Evolutionary conservation across 1,140 invertebrate genomes (phyloP), one percentile per base, ranked within the genome.

Genomic region (Aphelinus atriplicis): DNA sequence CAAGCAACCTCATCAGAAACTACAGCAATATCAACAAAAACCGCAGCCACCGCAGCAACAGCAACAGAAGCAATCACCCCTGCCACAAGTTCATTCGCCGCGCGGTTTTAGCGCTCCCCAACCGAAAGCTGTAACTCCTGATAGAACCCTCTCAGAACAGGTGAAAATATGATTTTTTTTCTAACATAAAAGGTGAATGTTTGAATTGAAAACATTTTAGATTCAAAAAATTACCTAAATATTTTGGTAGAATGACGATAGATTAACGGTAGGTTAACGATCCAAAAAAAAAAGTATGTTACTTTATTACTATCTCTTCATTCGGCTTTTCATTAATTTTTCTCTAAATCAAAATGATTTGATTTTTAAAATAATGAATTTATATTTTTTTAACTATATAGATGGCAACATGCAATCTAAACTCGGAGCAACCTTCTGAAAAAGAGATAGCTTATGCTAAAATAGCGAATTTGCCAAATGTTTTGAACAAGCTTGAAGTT

Each of bases 401-500:
- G 61, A 69, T 69, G 47, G 26, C 45, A 50, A 62, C 68, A 2
- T 71, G 50, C 7, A 68, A 7, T 57, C 9, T 6, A 6, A 4
- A 53, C 4, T 6, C 51, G 51, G 51, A 4, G 9, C 51, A 53
- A 9, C 51, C 51, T 6, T 46, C 75, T 6, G 7, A 53, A 70
- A 62, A 62, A 5, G 57, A 70, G 10, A 69, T 58, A 7, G 60
- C 51, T 6, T 1, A 45, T 10, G 3, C 7, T 55, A 71, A 73
- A 70, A 9, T 60, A 7, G 50, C n/a, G 67, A 64, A 50, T 56
- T 26, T 69, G 2, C 57, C 53, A 26, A 70, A 61, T 45, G 53
- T 69, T 7, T 7, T 69, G 6, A 58, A 71, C 26, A 45, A 3
- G n/a, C 2, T 81, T 4, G 60, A 77, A 45, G 56, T 57, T 2